Base-by-base conservation (phyloP, 2,888 invertebrate species). In the Minunthozetes semirufus region DNA sequence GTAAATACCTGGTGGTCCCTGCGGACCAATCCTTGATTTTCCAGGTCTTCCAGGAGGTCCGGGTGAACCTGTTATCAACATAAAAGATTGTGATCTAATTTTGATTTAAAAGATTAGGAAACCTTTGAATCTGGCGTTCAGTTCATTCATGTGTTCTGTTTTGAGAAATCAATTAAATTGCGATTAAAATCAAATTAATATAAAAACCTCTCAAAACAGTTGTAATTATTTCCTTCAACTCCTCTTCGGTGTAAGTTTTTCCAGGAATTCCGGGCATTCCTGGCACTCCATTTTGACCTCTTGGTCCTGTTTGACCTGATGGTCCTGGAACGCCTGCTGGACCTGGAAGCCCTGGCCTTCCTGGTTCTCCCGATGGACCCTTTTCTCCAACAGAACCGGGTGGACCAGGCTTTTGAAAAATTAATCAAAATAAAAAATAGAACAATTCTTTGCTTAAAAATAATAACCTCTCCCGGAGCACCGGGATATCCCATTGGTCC, bases 141-240 rank as follows among this genome's bases (percentile, higher is more conserved):
- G 84, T 81, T 91, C 91, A 79, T 86, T 87, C 80, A 93, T 84
- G 80, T 90, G 89, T 80, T 90, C 93, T 92, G 83, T 42, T 79
- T 79, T 53, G 22, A 53, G n/a, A 61, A 72, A 71, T 70, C 75
- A 61, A 61, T 61, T 61, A 25, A 56, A 50, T 61, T 50, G 5
- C 33, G n/a, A n/a, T 4, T 50, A 4, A 50, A 13, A n/a, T 13
- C n/a, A 8, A 50, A n/a, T 8, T 4, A 72, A 75, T 77, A 75
- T n/a, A 19, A 38, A 46, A 84, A 91, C 92, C 91, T 87, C 90
- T 87, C 68, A 93, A 85, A 70, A 93, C 87, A 71, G 88, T 87
- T 79, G 89, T 88, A 81, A 93, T 93, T 80, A 94, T 89, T 79
- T 91, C 91, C 78, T 90, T 85, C 22, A 94, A 86, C 83, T 92